Evolutionary conservation across 53 echinoderm and acorn worm species (phyloP), one percentile per base, ranked within the genome.

Genomic region (Luidia sarsii): DNA sequence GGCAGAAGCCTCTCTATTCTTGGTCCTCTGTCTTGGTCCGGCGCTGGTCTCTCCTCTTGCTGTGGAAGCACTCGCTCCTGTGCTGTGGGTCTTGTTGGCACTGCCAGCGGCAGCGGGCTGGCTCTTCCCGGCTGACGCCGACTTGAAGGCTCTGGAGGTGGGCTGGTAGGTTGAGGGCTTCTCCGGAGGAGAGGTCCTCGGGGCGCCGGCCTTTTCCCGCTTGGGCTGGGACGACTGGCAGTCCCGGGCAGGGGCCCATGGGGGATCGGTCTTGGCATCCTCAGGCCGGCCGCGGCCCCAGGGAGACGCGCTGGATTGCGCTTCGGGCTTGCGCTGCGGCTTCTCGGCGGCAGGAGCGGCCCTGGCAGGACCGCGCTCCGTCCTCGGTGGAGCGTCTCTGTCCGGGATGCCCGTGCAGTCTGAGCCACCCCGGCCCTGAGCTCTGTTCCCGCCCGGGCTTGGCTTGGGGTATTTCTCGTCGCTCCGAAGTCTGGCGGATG

Each of bases 381-480:
- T n/a, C n/a, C n/a, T n/a, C n/a, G n/a, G n/a, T n/a, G n/a, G n/a
- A n/a, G n/a, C n/a, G n/a, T n/a, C n/a, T n/a, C n/a, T n/a, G n/a
- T n/a, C n/a, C n/a, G n/a, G n/a, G n/a, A n/a, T n/a, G n/a, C n/a
- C n/a, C n/a, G n/a, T n/a, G n/a, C n/a, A n/a, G n/a, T n/a, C n/a
- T n/a, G n/a, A n/a, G n/a, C n/a, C n/a, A n/a, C n/a, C n/a, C n/a
- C n/a, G n/a, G n/a, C n/a, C n/a, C n/a, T n/a, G n/a, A n/a, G 18
- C 38, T 64, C 64, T 64, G 64, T 4, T 64, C 64, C 64, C 38
- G 35, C 64, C n/a, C n/a, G n/a, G n/a, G n/a, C n/a, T n/a, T n/a
- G n/a, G n/a, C n/a, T n/a, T n/a, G n/a, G n/a, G n/a, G n/a, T n/a
- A n/a, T n/a, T n/a, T n/a, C n/a, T n/a, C n/a, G n/a, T n/a, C n/a